Base-by-base conservation (phyloP, 2,113 vertebrate species). In the Myotis lucifugus region DNA sequence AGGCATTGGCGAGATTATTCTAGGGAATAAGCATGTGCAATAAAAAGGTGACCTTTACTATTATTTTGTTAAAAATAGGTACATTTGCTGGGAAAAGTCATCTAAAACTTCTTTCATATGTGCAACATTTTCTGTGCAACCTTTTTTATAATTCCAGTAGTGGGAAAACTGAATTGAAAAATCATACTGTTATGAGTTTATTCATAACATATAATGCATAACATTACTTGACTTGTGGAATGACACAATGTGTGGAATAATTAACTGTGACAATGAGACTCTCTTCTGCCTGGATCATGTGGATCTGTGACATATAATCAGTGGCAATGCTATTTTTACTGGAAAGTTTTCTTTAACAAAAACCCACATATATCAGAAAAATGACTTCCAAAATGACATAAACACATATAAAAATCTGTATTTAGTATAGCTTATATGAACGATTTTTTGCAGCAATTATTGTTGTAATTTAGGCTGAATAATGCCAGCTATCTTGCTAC, bases 401-500 rank as follows among this genome's bases (percentile, higher is more conserved):
- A 88, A 76, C 59, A 81, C 85, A 79, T 72, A 32, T 48, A 67
- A 86, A 96, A 77, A 23, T n/a, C 12, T 74, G 23, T 66, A n/a
- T 61, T 77, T 42, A 32, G 37, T 61, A 52, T 23, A 69, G 74
- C 8, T 79, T 48, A 27, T 46, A 50, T 25, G 73, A 93, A 91
- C 76, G 42, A 40, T n/a, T 89, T 66, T 90, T 85, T 86, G 29
- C 34, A 86, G 3, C 52, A 73, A 59, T 92, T 74, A 40, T 69
- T 82, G 15, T 84, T 77, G 70, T 21, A 52, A 87, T 85, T 83
- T 69, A 89, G 54, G 29, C 79, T 93, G 85, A 92, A 85, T 72
- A 70, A 77, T 89, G 56, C 64, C 61, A 54, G 61, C 81, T 95
- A 88, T 95, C 95, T 95, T 95, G 88, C 88, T 93, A 52, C 83